Conservation (phyloP, 1,140 invertebrate species). For the Drosophila subpulchrella region DNA sequence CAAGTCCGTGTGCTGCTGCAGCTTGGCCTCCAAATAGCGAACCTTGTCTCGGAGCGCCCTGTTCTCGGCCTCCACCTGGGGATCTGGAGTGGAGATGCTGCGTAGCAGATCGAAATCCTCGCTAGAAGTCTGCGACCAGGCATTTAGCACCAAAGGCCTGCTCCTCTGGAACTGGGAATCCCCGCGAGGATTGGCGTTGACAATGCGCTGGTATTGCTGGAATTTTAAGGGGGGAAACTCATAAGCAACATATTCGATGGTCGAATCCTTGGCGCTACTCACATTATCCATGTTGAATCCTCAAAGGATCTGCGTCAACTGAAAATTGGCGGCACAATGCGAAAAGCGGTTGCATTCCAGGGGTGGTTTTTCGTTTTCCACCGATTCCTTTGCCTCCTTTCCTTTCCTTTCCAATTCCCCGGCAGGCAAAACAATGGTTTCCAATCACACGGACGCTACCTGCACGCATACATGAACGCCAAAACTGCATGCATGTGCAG, state of each 20-base stretch:
- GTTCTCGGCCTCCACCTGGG: conserved; percentile 50
- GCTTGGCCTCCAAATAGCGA: conserved; percentile 62
- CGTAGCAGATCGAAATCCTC: conserved; percentile 62
- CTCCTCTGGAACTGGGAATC: conserved; percentile 13
- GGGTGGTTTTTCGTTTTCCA: conserved; percentile 62
- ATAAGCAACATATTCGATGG: background rate
- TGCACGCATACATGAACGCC: conserved; percentile 29
- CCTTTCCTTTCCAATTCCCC: conserved; percentile 14
- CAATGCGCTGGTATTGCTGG: conserved; percentile 37
- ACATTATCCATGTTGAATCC: conserved; percentile 59
- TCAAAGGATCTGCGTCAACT: conserved; percentile 54
- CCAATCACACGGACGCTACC: conserved; percentile 64
- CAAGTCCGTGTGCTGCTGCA: conserved; percentile 67
- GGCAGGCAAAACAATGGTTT: conserved; percentile 48
- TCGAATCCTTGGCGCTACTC: conserved; percentile 17
- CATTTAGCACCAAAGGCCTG: conserved; percentile 55
- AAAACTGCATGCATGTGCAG: conserved; percentile 11
- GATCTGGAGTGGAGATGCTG: conserved; percentile 17
- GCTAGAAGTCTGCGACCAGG: conserved; percentile 73
- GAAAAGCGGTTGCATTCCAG: conserved; percentile 47
- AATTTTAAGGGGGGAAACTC: background rate
- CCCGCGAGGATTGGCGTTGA: conserved; percentile 32
- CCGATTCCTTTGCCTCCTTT: conserved; percentile 7
- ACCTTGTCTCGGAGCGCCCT: conserved; percentile 64
- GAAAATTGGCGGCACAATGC: conserved; percentile 75